These are phyloP conservation scores for Tipula confusa DNA, from an alignment of 2,888 invertebrate genomes.

Conservation along the genomic window DNA sequence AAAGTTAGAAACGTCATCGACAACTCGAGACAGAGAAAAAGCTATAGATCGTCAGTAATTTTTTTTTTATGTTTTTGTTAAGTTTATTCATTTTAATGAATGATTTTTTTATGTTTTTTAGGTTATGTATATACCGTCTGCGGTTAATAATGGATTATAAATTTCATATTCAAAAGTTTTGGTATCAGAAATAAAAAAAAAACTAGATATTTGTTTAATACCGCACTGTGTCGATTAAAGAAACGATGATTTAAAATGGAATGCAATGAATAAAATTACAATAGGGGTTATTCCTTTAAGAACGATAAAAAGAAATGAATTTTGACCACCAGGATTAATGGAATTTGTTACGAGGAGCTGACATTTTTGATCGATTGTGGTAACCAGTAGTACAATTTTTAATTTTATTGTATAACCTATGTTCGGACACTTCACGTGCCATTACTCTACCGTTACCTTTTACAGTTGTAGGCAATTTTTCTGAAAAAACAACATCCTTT, in stretches of 20 bases:
- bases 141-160: slow-evolving; percentile 20
- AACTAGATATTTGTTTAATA: background rate
- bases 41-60: background rate
- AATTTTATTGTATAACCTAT: no score
- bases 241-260: background rate
- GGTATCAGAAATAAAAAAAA: background rate
- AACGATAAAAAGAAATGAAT: background rate
- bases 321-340: background rate
- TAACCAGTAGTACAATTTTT: background rate
- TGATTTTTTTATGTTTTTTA: background rate
- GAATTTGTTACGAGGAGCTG: background rate
- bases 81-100: slow-evolving; percentile 6
- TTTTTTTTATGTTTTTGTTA: background rate
- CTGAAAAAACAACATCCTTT: no score
- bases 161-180: background rate
- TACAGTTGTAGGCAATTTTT: no score
- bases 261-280: background rate
- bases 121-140: background rate
- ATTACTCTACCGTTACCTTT: no score
- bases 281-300: slow-evolving; percentile 1
- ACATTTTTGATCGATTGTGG: background rate
- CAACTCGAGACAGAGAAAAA: background rate
- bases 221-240: background rate
- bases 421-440: no score
- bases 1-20: background rate